Base-by-base conservation (phyloP, 2,797 vertebrate genomes). In the Schizopygopsis pylzovi region DNA sequence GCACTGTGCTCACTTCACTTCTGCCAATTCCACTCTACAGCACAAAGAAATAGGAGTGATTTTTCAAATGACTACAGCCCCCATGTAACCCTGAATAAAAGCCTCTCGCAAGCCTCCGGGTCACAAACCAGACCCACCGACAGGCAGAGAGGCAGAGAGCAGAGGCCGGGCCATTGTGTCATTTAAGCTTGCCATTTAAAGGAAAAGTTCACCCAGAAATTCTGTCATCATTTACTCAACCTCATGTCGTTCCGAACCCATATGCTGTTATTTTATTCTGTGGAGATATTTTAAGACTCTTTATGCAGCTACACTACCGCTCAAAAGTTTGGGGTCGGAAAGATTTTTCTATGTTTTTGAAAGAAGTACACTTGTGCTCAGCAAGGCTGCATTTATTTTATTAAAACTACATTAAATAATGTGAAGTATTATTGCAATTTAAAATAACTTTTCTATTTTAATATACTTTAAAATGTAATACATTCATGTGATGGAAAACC, bases 21-120 rank as follows among this genome's bases (percentile, higher is more conserved):
- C 67, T 78, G 81, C 84, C 81, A 88, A 89, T 83, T 87, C 73
- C 79, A 54, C 52, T 47, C 49, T 76, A 81, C 70, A 73, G 43
- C 78, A 81, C 72, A 86, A 81, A 86, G 73, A 79, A 75, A 49
- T 75, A 76, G 54, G 61, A 88, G 82, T 76, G 79, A 88, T 84
- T 86, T 86, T 70, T 83, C 47, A 84, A 80, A 88, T 82, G 79
- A 68, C 65, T 81, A 61, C 39, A 78, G 16, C 28, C 54, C 33
- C 63, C 37, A 43, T 28, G 28, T 37, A 65, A 77, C 83, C 63
- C 52, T 63, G 56, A 72, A 87, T 81, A 76, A 87, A 84, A 87
- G 52, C 56, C 67, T 75, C 41, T 81, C 56, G n/a, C 59, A 76
- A 54, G 71, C 43, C 77, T 71, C 25, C 18, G 7, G 49, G 78